Percentiles rank a stretch among this genome's conserved stretches.
Evolutionary conservation across 2,113 vertebrate genomes (phyloP).

Genomic region (Cephalopterus ornatus): DNA sequence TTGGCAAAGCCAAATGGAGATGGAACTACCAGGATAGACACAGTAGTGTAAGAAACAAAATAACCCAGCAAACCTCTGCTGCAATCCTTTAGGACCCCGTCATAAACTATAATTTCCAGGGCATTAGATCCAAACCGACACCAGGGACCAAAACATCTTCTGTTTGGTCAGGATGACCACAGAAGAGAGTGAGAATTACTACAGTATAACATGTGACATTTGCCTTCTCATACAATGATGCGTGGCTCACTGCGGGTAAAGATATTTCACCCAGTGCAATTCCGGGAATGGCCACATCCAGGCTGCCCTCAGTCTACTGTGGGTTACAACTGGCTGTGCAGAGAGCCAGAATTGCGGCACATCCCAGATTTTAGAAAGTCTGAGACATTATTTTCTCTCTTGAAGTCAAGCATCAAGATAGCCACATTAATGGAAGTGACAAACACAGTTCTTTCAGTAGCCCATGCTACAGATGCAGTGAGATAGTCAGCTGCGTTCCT

Average conservation of each 20-base stretch:
- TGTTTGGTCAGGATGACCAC: neutral
- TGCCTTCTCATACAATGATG: neutral
- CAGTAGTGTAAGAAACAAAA: neutral
- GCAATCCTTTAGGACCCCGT: neutral
- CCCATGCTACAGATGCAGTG: neutral
- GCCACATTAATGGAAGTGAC: neutral
- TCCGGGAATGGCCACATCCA: neutral
- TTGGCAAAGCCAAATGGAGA: neutral
- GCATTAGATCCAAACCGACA: neutral
- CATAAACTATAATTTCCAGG: neutral
- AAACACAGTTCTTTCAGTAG: neutral
- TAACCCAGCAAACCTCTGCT: neutral
- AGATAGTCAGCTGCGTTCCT: neutral
- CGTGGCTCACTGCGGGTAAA: neutral
- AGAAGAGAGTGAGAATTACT: neutral
- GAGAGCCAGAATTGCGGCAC: neutral
- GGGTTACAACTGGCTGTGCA: neutral
- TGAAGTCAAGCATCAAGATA: neutral
- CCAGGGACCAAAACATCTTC: neutral
- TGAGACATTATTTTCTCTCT: neutral
- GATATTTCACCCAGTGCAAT: fast-evolving
- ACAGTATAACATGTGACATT: fast-evolving
- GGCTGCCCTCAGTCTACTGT: neutral
- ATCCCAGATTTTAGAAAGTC: neutral
- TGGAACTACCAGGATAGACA: neutral